These are phyloP conservation scores for Hoplostethus mediterraneus DNA, from an alignment of 2,797 vertebrate genomes.

Conservation along the genomic window DNA sequence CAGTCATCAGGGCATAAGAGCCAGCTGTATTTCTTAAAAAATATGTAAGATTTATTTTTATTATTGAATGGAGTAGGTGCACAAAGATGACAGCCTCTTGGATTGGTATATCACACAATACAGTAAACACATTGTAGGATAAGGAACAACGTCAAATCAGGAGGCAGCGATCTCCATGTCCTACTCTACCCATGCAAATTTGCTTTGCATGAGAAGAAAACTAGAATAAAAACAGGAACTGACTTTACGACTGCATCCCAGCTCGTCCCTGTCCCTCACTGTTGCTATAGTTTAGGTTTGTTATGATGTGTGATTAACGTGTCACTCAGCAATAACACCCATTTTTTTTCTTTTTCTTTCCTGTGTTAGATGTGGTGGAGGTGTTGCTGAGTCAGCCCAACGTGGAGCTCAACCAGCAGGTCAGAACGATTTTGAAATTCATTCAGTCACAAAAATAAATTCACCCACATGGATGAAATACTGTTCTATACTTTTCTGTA, in stretches of 20 bases:
- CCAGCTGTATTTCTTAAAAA: no score
- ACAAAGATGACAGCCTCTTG: neutral
- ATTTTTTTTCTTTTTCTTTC: conserved; percentile 47
- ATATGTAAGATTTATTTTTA: neutral
- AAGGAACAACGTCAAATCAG: no score
- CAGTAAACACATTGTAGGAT: neutral
- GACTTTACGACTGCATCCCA: neutral
- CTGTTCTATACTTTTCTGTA: no score
- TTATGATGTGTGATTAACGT: neutral
- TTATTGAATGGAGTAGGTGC: neutral
- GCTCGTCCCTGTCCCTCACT: neutral
- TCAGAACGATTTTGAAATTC: conserved; percentile 61
- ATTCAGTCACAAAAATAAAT: neutral
- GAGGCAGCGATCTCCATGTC: no score
- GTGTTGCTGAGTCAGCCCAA: conserved; percentile 90
- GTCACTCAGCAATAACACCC: neutral
- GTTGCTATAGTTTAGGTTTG: neutral
- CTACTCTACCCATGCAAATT: neutral
- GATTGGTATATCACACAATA: no score
- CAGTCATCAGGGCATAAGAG: no score
- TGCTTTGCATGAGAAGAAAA: conserved; percentile 4
- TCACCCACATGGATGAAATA: neutral
- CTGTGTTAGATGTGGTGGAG: conserved; percentile 92
- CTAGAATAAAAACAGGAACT: conserved; percentile 37
- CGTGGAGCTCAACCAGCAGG: conserved; percentile 97